phyloP scores from a whole-genome alignment of 2,113 vertebrate genomes.

The Labrus mixtus region DNA sequence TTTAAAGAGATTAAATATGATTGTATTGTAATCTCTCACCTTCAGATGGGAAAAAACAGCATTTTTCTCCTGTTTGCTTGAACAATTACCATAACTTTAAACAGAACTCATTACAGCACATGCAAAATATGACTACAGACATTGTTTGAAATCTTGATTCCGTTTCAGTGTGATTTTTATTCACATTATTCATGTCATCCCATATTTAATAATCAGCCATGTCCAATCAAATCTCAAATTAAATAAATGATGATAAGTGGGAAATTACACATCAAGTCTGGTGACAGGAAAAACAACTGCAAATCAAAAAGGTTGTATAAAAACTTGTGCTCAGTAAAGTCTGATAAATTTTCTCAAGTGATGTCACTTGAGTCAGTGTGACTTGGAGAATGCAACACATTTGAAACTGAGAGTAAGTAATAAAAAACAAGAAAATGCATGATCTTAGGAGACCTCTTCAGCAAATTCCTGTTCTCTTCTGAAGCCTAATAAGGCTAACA shows the following conservation, averaged over 20 bases:
- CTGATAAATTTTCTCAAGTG: neutral
- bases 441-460: no score
- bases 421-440: no score
- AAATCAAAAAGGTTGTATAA: no score
- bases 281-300: no score
- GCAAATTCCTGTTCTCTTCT: no score
- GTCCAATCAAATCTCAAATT: no score
- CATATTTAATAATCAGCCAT: no score
- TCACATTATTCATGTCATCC: no score
- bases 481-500: no score
- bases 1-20: conserved; percentile 15
- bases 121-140: neutral
- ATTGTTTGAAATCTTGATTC: neutral
- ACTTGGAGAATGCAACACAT: neutral
- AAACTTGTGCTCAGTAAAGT: neutral
- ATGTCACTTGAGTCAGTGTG: neutral
- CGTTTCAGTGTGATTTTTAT: neutral
- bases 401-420: no score
- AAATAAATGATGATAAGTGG: no score
- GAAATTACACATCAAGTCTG: no score
- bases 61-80: neutral
- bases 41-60: neutral
- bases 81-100: neutral
- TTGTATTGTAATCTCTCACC: neutral
- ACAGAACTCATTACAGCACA: neutral